phyloP scores from a whole-genome alignment of 1,140 invertebrate species.

The Macrosteles quadrilineatus region DNA sequence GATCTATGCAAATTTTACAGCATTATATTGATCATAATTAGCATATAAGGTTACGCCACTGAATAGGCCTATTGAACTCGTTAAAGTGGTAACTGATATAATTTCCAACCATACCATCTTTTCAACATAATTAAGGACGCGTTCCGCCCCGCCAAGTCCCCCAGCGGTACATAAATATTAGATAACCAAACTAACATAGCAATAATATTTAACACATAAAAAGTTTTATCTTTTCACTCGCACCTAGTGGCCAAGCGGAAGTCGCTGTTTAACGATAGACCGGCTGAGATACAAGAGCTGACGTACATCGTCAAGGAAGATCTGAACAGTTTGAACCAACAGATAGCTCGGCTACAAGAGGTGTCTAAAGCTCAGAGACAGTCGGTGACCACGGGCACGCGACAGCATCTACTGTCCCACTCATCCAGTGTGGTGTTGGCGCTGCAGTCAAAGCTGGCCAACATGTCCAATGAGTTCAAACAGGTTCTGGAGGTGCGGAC shows the following conservation, averaged over 20 bases:
- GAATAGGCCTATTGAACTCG: too few relatives aligned
- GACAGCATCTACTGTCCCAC: slow-evolving; percentile 86
- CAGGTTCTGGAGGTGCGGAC: slow-evolving; percentile 79
- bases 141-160: too few relatives aligned
- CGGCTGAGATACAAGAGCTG: slow-evolving; percentile 94
- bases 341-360: slow-evolving; percentile 87
- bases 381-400: slow-evolving; percentile 53
- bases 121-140: too few relatives aligned
- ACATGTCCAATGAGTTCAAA: slow-evolving; percentile 97
- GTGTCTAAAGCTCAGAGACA: slow-evolving; percentile 70
- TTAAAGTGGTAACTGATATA: too few relatives aligned
- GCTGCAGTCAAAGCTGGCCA: slow-evolving; percentile 92
- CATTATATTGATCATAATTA: too few relatives aligned
- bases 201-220: too few relatives aligned
- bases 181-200: too few relatives aligned
- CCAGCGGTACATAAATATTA: too few relatives aligned
- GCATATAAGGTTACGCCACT: too few relatives aligned
- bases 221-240: too few relatives aligned
- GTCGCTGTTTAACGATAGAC: slow-evolving; percentile 95
- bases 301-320: slow-evolving; percentile 98
- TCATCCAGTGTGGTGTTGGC: slow-evolving; percentile 94
- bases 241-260: slow-evolving; percentile 98
- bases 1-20: too few relatives aligned
- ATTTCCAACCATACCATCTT: too few relatives aligned
- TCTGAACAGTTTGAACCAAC: slow-evolving; percentile 90